Evolutionary conservation across 2,797 vertebrate species (phyloP).

Genomic region (Harpagifer antarcticus): DNA sequence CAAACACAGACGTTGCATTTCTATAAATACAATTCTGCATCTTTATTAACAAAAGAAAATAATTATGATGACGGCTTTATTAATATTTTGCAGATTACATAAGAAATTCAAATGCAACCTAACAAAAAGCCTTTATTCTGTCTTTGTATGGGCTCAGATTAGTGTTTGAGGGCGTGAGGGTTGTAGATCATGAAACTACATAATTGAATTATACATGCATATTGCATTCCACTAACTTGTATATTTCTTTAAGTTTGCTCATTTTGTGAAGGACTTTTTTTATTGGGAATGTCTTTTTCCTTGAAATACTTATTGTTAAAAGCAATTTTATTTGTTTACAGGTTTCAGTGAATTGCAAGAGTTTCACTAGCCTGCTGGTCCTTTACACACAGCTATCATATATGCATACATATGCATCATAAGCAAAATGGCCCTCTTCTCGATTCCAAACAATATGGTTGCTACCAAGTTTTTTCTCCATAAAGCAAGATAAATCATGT

Average conservation of each 20-base stretch:
- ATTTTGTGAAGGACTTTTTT: background rate
- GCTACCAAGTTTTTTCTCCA: background rate
- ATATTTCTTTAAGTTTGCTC: background rate
- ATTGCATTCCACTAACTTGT: background rate
- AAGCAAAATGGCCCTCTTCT: background rate
- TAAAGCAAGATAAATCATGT: background rate
- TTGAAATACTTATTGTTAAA: background rate
- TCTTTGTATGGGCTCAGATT: background rate
- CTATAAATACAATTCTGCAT: conserved; percentile 11
- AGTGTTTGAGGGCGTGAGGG: background rate
- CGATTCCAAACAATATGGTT: background rate
- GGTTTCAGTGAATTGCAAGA: background rate
- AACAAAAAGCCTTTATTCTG: background rate
- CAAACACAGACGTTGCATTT: background rate
- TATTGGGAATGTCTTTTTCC: background rate
- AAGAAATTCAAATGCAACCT: background rate
- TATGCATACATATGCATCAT: background rate
- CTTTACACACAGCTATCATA: background rate
- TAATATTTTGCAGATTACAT: background rate
- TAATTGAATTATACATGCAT: background rate
- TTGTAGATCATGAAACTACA: background rate
- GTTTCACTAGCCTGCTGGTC: background rate
- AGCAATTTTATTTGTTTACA: background rate
- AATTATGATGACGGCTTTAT: background rate
- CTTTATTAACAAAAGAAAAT: conserved; percentile 5